These are phyloP conservation scores for Pseudococcus viburni DNA, from an alignment of 2,888 invertebrate species.

Conservation along the genomic window DNA sequence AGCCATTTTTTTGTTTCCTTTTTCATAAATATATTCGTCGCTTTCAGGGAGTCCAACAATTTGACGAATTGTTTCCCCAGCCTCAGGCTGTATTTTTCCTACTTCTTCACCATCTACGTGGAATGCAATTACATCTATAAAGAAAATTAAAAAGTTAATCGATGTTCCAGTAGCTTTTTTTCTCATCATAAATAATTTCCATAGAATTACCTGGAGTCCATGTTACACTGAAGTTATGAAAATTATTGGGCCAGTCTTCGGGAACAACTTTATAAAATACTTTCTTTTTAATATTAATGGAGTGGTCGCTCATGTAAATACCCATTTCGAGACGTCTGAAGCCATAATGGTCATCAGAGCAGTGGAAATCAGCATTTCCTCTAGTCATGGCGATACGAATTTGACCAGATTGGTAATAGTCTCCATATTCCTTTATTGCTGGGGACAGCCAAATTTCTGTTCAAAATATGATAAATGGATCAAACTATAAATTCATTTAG, in stretches of 20 bases:
- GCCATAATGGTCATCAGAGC: constrained; percentile 69
- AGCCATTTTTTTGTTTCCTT: constrained; percentile 73
- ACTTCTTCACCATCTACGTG: constrained; percentile 47
- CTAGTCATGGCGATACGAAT: constrained; percentile 73
- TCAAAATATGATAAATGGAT: not conserved
- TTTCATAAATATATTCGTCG: constrained; percentile 66
- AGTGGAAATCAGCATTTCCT: constrained; percentile 71
- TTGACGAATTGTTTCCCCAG: constrained; percentile 57
- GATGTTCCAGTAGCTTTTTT: not conserved
- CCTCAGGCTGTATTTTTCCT: not conserved
- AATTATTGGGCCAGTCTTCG: constrained; percentile 71
- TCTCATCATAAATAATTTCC: not conserved
- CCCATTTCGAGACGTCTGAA: constrained; percentile 70
- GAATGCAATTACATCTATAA: constrained; percentile 26
- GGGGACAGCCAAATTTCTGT: constrained; percentile 72
- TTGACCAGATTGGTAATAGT: constrained; percentile 72
- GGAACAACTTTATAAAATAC: constrained; percentile 68
- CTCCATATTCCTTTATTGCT: constrained; percentile 70
- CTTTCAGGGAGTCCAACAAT: constrained; percentile 67
- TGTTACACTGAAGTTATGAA: constrained; percentile 74
- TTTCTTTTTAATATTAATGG: constrained; percentile 68
- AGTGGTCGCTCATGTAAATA: constrained; percentile 69
- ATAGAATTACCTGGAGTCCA: constrained; percentile 72
- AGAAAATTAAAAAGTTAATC: not conserved
- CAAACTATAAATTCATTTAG: not conserved